These are phyloP conservation scores for Pristionchus fissidentatus DNA, from an alignment of 2,888 invertebrate genomes.

Conservation along the genomic window DNA sequence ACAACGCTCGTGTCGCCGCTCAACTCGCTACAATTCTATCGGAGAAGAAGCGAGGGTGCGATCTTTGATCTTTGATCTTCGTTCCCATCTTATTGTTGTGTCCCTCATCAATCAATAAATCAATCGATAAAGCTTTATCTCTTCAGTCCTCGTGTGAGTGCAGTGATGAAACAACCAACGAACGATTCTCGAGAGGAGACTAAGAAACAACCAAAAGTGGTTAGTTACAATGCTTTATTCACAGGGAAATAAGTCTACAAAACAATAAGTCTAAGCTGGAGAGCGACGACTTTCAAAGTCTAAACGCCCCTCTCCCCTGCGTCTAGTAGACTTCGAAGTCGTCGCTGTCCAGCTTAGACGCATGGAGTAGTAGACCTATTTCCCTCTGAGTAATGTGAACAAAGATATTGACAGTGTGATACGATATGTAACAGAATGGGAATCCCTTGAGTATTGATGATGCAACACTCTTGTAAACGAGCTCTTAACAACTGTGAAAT, in stretches of 20 bases:
- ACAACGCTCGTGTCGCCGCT: constrained; percentile 90
- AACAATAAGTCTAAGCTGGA: neutral
- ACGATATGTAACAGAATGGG: too few species aligned
- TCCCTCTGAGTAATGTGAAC: too few species aligned
- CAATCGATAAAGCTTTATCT: neutral
- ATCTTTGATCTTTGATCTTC: neutral
- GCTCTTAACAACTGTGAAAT: too few species aligned
- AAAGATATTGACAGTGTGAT: too few species aligned
- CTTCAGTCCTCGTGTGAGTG: neutral
- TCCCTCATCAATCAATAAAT: neutral
- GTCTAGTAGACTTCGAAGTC: too few species aligned
- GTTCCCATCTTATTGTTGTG: neutral
- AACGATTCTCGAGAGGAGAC: neutral
- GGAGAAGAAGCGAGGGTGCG: neutral
- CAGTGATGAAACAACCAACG: neutral
- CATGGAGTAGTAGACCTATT: too few species aligned
- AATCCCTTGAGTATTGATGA: too few species aligned
- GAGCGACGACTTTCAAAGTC: too few species aligned
- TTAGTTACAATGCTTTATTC: constrained; percentile 40
- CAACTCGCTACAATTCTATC: constrained; percentile 83
- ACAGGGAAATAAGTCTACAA: neutral
- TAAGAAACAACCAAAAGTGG: constrained; percentile 56
- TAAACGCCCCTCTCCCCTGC: too few species aligned
- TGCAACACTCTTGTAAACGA: too few species aligned
- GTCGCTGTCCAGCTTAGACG: too few species aligned